Base-by-base conservation (phyloP, 2,888 invertebrate genomes). In the Aphidius colemani region DNA sequence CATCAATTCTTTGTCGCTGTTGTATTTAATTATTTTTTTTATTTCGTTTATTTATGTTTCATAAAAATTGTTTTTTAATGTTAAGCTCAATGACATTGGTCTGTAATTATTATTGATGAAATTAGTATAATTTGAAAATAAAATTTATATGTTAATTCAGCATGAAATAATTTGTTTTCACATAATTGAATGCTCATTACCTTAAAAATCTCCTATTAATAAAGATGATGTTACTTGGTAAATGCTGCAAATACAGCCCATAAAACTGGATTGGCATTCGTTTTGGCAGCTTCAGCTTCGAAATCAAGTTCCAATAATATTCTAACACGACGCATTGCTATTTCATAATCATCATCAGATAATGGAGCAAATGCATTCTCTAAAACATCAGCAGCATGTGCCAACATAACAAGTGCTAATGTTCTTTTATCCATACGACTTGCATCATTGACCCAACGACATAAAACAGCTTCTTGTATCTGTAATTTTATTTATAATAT, bases 231-330 rank as follows among this genome's bases (percentile, higher is more conserved):
- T 89, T 92, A 98, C 90, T 98, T 98, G 78, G 94, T 95, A 86
- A 98, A 98, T 67, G 98, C 95, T 73, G 97, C 94, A 85, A 99
- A 97, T 66, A 99, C 98, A 61, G 98, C 97, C 98, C 98, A 99
- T 86, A 99, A 92, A 74, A 98, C 91, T 83, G 98, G 97, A 78
- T 92, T 92, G 66, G 93, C 91, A 81, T 93, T 93, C 55, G 92
- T 88, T 84, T 98, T 96, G 84, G 93, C 90, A 70, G 95, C 91
- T 84, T 99, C 98, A 55, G 92, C 90, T 83, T 99, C 98, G 84
- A 96, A 95, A 85, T 99, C 98, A 74, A 98, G 88, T 83, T 99
- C 98, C 73, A 99, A 88, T 57, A 99, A 88, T 76, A 96, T 94
- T 72, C 98, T 89, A 58, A 99, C 96, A 78, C 99, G 90, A 78